These are phyloP conservation scores for Anthopleura xanthogrammica DNA, from an alignment of 92 coral and sea anemone genomes.

Conservation along the genomic window DNA sequence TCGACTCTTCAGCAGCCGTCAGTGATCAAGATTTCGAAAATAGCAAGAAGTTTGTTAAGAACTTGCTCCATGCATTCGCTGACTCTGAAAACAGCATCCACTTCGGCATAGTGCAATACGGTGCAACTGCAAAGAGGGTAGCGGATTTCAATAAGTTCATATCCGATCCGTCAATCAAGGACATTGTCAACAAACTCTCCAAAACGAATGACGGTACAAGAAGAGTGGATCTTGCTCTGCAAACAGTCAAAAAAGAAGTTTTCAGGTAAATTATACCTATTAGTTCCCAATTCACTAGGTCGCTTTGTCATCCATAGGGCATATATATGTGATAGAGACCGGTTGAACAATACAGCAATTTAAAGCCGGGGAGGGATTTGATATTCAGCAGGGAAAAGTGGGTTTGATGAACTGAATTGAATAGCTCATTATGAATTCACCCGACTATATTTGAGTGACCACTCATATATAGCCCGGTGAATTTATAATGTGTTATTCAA, in stretches of 20 bases:
- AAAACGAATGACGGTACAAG: slow-evolving; percentile 27
- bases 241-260: slow-evolving; percentile 48
- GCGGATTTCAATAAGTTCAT: slow-evolving; percentile 46
- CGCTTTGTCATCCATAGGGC: no score
- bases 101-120: slow-evolving; percentile 49
- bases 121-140: slow-evolving; percentile 26
- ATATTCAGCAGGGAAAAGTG: no score
- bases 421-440: no score
- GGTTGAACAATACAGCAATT: no score
- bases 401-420: no score
- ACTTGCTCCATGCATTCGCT: slow-evolving; percentile 26
- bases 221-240: slow-evolving; percentile 45
- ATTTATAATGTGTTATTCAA: no score
- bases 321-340: no score
- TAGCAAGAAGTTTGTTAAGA: slow-evolving; percentile 16
- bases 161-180: slow-evolving; percentile 28
- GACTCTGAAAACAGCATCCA: slow-evolving; percentile 44
- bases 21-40: slow-evolving; percentile 25
- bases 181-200: slow-evolving; percentile 19
- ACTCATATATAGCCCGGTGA: no score
- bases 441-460: no score
- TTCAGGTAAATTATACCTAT: slow-evolving; percentile 25
- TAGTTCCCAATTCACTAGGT: background rate
- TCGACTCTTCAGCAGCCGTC: slow-evolving; percentile 45
- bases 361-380: no score